phyloP scores from a whole-genome alignment of 1,140 invertebrate genomes.

The Pinna nobilis region DNA sequence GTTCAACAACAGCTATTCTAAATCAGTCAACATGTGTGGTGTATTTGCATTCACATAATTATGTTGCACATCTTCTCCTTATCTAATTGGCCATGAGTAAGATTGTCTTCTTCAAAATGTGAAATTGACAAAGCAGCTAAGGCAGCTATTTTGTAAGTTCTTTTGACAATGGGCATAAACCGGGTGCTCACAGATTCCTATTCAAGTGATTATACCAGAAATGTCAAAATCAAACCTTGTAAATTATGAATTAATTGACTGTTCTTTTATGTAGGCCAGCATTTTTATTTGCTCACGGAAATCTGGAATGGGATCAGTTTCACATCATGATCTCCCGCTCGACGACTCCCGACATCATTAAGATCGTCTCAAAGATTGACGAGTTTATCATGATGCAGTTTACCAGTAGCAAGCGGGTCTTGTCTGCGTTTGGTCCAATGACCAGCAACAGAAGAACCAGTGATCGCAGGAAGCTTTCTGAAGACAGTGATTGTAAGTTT shows the following conservation, averaged over 20 bases:
- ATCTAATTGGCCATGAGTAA: too few species aligned
- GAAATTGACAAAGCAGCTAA: too few species aligned
- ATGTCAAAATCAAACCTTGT: too few species aligned
- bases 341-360: conserved; percentile 95
- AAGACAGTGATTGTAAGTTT: conserved; percentile 50
- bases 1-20: too few species aligned
- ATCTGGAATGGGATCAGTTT: conserved; percentile 94
- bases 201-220: too few species aligned
- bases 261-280: conserved; percentile 81
- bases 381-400: conserved; percentile 88
- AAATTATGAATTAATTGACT: neutral
- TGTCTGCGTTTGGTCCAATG: conserved; percentile 66
- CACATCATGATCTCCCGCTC: conserved; percentile 97
- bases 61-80: too few species aligned
- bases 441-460: conserved; percentile 35
- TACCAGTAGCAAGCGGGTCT: conserved; percentile 68
- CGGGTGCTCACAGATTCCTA: too few species aligned
- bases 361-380: conserved; percentile 96
- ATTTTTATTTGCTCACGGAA: conserved; percentile 94
- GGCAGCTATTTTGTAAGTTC: too few species aligned
- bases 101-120: too few species aligned
- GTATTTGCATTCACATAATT: too few species aligned
- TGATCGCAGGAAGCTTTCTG: conserved; percentile 37
- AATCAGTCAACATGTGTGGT: too few species aligned
- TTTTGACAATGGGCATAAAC: too few species aligned